Conservation (phyloP, 2,113 vertebrate species). For the Pandion haliaetus region DNA sequence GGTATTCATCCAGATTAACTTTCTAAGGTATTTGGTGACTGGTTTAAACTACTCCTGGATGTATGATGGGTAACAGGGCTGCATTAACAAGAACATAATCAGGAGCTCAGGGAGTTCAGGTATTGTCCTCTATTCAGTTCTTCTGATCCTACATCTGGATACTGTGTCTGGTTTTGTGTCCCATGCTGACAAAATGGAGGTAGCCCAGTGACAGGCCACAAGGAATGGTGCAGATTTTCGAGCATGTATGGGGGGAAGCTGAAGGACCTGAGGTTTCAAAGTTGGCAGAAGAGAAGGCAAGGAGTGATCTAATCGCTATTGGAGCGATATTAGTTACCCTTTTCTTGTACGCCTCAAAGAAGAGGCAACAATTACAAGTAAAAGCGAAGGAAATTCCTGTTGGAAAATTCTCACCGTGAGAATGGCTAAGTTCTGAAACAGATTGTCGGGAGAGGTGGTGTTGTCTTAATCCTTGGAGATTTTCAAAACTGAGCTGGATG, state of each 20-base stretch:
- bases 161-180: background rate
- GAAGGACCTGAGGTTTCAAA: background rate
- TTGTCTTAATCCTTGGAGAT: background rate
- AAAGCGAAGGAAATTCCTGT: background rate
- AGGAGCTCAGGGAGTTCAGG: background rate
- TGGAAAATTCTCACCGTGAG: background rate
- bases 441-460: background rate
- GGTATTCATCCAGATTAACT: background rate
- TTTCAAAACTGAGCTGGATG: background rate
- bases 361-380: background rate
- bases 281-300: background rate
- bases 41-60: background rate
- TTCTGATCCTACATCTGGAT: background rate
- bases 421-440: background rate
- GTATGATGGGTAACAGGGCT: background rate
- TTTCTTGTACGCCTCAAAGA: background rate
- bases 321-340: background rate
- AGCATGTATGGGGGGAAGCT: rapidly evolving
- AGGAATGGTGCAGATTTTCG: background rate
- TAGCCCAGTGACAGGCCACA: background rate
- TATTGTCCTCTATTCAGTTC: background rate
- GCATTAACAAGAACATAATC: background rate
- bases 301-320: background rate
- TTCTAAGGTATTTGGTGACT: background rate
- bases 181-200: background rate